Evolutionary conservation across 2,113 vertebrate species (phyloP).

Genomic region (Gasterosteus aculeatus): DNA sequence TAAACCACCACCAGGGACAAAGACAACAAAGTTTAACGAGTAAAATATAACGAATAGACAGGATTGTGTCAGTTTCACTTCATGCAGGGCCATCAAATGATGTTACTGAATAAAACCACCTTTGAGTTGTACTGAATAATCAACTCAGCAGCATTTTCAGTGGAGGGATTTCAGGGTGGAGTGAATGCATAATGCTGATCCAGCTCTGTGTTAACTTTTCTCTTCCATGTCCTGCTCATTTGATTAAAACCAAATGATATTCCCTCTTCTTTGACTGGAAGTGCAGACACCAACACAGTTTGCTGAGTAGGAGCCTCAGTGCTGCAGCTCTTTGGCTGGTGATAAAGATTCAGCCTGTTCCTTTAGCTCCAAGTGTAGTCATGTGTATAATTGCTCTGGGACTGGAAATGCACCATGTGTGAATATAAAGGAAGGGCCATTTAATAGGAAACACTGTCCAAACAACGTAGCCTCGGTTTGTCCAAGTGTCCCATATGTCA

Average conservation of each 20-base stretch:
- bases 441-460: constrained; percentile 78
- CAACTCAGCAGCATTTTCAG: constrained; percentile 28
- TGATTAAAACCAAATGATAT: constrained; percentile 75
- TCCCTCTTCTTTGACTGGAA: constrained; percentile 74
- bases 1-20: not conserved
- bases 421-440: constrained; percentile 78
- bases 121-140: constrained; percentile 41
- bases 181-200: constrained; percentile 60
- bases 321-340: constrained; percentile 72
- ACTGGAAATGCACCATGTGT: constrained; percentile 79
- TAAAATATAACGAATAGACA: not conserved
- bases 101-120: constrained; percentile 35
- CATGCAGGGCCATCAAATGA: constrained; percentile 13
- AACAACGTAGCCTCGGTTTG: constrained; percentile 74
- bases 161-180: constrained; percentile 35
- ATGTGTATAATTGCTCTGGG: constrained; percentile 81
- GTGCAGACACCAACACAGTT: constrained; percentile 67
- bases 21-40: not conserved
- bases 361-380: constrained; percentile 80
- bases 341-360: constrained; percentile 79
- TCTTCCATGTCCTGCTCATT: constrained; percentile 58
- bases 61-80: not conserved
- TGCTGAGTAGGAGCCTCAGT: constrained; percentile 60
- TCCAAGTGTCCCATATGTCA: constrained; percentile 69
- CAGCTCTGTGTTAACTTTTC: constrained; percentile 40